Evolutionary conservation across 2,797 vertebrate species (phyloP), one percentile per base, ranked within the genome.

Genomic region (Oceanodroma leucorhoa): DNA sequence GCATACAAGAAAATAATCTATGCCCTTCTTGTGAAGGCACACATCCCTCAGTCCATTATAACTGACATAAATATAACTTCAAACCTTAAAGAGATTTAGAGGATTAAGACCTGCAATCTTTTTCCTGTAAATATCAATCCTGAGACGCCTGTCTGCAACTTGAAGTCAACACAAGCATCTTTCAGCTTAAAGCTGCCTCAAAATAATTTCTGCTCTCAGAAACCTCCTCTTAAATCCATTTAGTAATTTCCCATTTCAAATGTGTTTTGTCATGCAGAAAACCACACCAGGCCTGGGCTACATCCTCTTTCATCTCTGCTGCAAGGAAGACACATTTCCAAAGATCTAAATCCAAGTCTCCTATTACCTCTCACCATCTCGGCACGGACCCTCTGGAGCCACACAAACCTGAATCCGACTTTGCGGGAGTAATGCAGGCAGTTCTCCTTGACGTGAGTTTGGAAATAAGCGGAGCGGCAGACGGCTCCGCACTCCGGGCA

Each of bases 381-480:
- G 0, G 41, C 50, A 32, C 20, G 6, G 41, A 51, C 19, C 21
- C 73, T 21, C 43, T 15, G 34, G 38, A 46, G 81, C 55, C 16
- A 46, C 93, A 98, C 99, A 95, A 97, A 99, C 99, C 99, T 99
- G 98, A 99, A 99, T 94, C 99, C 99, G 36, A 99, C 98, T 97
- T 99, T 99, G 95, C 99, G 99, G 87, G 99, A 98, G 65, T 99
- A 99, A 95, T 99, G 99, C 93, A 99, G 98, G 96, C 99, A 99
- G 96, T 99, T 99, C 96, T 99, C 99, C 96, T 98, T 99, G 90
- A 99, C 98, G 0, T 99, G 99, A 48, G 98, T 99, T 97, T 99
- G 99, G 97, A 99, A 99, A 95, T 99, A 99, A 61, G 98, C 98
- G 0, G 99, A 99, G 66, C 98, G 98, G 88, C 98, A 99, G 82